A percentile compares a stretch with the other conserved stretches of the same genome.
Conservation (phyloP, 2,888 invertebrate genomes). For the Synergus japonicus region DNA sequence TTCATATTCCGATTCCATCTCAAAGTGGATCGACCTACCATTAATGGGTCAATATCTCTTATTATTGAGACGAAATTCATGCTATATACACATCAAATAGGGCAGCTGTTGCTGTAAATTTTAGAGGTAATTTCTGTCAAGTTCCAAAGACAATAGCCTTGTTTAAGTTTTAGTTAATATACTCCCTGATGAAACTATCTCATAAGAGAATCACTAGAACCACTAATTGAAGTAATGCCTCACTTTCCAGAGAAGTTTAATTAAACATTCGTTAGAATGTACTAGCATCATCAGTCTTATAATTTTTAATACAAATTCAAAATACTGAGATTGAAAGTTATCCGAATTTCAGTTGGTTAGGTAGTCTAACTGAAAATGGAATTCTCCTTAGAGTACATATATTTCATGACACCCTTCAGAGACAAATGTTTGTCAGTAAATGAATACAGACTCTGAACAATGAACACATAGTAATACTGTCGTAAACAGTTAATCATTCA, state of each 20-base stretch:
- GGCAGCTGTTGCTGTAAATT: neutral
- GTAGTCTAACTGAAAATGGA: neutral
- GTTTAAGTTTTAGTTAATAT: slow-evolving; percentile 5
- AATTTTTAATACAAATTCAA: no score
- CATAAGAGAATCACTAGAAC: neutral
- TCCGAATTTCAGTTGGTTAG: neutral
- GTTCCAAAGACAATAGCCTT: neutral
- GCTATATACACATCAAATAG: neutral
- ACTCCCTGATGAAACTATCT: slow-evolving; percentile 6
- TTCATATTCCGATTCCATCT: neutral
- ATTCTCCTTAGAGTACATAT: neutral
- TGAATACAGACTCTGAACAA: neutral
- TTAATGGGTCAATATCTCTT: neutral
- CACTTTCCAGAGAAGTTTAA: neutral
- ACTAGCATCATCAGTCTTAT: no score
- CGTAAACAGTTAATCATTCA: slow-evolving; percentile 16
- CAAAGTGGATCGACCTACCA: neutral
- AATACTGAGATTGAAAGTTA: no score
- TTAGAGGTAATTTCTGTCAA: slow-evolving; percentile 1
- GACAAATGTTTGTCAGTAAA: slow-evolving; percentile 19
- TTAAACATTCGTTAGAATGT: neutral
- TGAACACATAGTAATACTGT: slow-evolving; percentile 27
- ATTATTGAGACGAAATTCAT: slow-evolving; percentile 14
- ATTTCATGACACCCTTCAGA: slow-evolving; percentile 7
- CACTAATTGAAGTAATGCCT: neutral